A percentile compares a stretch with the other conserved stretches of the same genome.
These are phyloP conservation scores for Chironex yamaguchii DNA, from an alignment of 30 jellyfish, hydroid and myxozoan species.

Conservation along the genomic window DNA sequence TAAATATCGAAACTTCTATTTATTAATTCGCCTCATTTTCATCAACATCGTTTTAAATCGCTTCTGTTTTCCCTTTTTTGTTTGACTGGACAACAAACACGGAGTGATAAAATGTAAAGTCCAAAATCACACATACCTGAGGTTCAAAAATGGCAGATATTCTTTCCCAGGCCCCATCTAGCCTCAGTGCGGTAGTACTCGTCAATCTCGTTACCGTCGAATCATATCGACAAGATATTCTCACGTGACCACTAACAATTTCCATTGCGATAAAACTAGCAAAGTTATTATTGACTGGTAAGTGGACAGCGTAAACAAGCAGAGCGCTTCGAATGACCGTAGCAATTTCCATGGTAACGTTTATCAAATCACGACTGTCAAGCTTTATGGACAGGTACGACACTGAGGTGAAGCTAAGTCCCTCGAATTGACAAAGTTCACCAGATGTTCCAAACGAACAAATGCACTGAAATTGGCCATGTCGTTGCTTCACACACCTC, in stretches of 20 bases:
- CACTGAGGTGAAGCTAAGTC: background rate
- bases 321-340: background rate
- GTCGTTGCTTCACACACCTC: background rate
- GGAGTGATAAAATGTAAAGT: too few relatives aligned
- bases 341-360: background rate
- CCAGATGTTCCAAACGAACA: conserved; percentile 43
- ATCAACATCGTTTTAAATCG: too few relatives aligned
- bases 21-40: too few relatives aligned
- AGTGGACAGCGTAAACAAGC: background rate
- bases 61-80: too few relatives aligned
- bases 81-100: too few relatives aligned
- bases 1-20: too few relatives aligned
- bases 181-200: background rate
- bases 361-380: background rate
- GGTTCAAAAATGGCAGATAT: background rate
- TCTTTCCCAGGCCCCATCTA: background rate
- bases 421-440: background rate
- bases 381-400: background rate
- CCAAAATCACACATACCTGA: background rate
- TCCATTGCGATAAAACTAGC: background rate
- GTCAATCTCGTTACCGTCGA: background rate
- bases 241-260: background rate
- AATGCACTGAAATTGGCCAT: background rate
- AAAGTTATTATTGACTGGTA: background rate
- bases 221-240: background rate